Evolutionary conservation across 1,140 invertebrate species (phyloP).

Genomic region (Drosophila subobscura): DNA sequence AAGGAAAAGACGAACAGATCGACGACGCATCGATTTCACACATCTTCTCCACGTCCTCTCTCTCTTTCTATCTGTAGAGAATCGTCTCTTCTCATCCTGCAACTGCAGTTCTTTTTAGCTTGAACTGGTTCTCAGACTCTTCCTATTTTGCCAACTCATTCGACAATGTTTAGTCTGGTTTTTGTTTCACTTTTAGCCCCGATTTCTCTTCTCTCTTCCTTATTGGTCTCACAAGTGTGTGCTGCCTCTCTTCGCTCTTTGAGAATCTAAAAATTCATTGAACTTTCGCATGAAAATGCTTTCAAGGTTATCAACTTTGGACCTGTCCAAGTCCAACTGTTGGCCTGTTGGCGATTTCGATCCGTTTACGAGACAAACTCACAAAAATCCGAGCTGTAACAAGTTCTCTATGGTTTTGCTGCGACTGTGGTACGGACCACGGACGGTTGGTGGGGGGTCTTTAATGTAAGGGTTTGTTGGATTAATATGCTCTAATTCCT

Average conservation of each 20-base stretch:
- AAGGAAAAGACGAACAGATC: conserved; percentile 27
- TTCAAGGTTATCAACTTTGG: conserved; percentile 83
- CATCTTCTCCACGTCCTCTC: conserved; percentile 24
- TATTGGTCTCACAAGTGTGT: conserved; percentile 59
- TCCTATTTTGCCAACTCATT: conserved; percentile 49
- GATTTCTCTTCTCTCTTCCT: conserved; percentile 25
- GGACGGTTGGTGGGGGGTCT: conserved; percentile 34
- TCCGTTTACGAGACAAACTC: conserved; percentile 42
- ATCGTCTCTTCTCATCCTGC: neutral
- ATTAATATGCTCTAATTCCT: too few species aligned
- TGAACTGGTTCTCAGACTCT: conserved; percentile 68
- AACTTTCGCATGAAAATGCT: conserved; percentile 84
- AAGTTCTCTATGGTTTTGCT: conserved; percentile 67
- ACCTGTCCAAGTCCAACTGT: conserved; percentile 70
- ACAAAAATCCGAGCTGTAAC: conserved; percentile 30
- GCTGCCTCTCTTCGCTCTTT: conserved; percentile 2
- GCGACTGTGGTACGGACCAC: neutral
- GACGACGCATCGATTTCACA: conserved; percentile 77
- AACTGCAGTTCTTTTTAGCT: conserved; percentile 47
- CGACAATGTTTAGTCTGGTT: conserved; percentile 78
- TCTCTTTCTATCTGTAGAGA: neutral
- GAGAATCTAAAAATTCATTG: conserved; percentile 83
- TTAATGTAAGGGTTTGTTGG: too few species aligned
- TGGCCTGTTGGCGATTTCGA: conserved; percentile 39
- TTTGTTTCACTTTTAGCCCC: conserved; percentile 76